Evolutionary conservation across 2,888 invertebrate species (phyloP), one percentile per base, ranked within the genome.

Genomic region (Sicus ferrugineus): DNA sequence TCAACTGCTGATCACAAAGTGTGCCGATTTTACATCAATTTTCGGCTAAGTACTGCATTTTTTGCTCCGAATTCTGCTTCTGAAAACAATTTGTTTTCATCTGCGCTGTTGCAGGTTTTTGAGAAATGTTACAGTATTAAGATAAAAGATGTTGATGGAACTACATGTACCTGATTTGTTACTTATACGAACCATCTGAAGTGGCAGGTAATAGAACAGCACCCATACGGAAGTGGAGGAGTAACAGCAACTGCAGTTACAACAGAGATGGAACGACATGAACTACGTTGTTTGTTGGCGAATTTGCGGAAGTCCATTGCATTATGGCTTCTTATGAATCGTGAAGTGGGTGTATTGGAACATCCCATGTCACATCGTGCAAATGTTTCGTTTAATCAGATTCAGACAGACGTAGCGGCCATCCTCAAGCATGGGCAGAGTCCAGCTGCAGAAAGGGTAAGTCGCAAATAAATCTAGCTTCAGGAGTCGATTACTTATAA

Each of bases 381-480:
- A 54, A 54, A 26, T 26, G 56, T 26, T 11, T 66, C 65, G 4
- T 38, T 66, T 14, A 31, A 38, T 5, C 67, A 67, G 23, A 67
- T 67, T 16, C 58, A 59, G 28, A 23, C 59, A 3, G 50, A 19
- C 23, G 23, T 14, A n/a, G 72, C 75, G 9, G 77, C 79, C 28
- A 80, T 81, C 56, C 70, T 82, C 48, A 72, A 75, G 61, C 78
- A 82, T 67, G 82, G 80, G 3, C 63, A 80, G 26, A 65, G 67
- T 52, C 70, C 61, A 34, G 59, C 64, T n/a, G 21, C 50, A 14
- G 68, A 70, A 64, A 63, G 63, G 74, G 68, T 74, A 73, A 67
- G 58, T 1, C 50, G 68, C 38, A n/a, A n/a, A n/a, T n/a, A n/a
- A n/a, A n/a, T n/a, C n/a, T n/a, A n/a, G n/a, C n/a, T n/a, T n/a